These are phyloP conservation scores for Scaptomyza tumidula DNA, from an alignment of 2,888 invertebrate species.

Conservation along the genomic window DNA sequence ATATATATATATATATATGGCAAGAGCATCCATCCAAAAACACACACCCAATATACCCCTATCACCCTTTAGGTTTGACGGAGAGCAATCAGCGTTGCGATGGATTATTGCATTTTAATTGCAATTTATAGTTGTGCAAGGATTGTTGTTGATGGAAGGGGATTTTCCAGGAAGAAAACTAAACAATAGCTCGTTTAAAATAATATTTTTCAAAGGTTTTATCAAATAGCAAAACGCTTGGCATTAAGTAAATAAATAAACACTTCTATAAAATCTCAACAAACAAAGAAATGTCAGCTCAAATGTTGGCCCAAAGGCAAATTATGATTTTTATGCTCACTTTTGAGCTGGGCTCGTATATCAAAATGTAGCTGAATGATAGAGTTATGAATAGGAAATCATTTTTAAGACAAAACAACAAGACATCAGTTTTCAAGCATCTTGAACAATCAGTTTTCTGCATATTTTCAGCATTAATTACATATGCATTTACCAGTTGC, in stretches of 20 bases:
- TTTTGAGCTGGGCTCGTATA: conserved; percentile 3
- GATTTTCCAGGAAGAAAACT: background rate
- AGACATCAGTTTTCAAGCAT: background rate
- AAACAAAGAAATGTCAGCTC: conserved; percentile 37
- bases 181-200: conserved; percentile 50
- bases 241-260: conserved; percentile 61
- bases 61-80: conserved; percentile 21
- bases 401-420: background rate
- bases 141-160: background rate
- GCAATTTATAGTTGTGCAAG: conserved; percentile 27
- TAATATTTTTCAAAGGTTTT: conserved; percentile 65
- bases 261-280: conserved; percentile 20
- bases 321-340: conserved; percentile 50
- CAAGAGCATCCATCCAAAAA: conserved; percentile 27
- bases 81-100: conserved; percentile 38
- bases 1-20: conserved; percentile 14
- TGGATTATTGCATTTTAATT: conserved; percentile 51
- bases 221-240: conserved; percentile 43
- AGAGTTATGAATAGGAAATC: background rate
- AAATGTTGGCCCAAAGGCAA: conserved; percentile 40
- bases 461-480: conserved; percentile 20
- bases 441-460: too few species aligned
- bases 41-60: too few species aligned
- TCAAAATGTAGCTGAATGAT: conserved; percentile 4
- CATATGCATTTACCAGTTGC: conserved; percentile 2